Evolutionary conservation across 2,888 invertebrate species (phyloP).

Genomic region (Harpalus rubripes): DNA sequence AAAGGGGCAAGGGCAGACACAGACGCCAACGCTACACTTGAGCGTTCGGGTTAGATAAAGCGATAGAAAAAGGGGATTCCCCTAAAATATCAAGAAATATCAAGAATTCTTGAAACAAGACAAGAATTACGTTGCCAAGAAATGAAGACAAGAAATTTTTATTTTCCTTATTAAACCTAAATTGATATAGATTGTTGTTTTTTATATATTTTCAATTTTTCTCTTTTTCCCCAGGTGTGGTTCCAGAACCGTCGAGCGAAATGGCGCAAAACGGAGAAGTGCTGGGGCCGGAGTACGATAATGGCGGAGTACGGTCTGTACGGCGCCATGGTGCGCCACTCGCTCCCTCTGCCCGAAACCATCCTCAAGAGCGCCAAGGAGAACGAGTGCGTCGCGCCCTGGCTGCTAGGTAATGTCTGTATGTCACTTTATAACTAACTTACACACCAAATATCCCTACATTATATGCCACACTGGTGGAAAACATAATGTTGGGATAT

Average conservation of each 20-base stretch:
- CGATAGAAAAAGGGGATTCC: too few relatives aligned
- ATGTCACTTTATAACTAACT: conserved; percentile 70
- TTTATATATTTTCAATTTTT: too few relatives aligned
- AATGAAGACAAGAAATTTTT: too few relatives aligned
- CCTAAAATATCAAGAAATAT: too few relatives aligned
- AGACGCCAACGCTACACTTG: too few relatives aligned
- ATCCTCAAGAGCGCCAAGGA: conserved; percentile 98
- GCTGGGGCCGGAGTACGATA: conserved; percentile 99
- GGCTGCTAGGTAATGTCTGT: conserved; percentile 94
- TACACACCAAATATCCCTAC: neutral
- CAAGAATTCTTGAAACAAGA: too few relatives aligned
- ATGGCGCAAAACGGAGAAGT: conserved; percentile 99
- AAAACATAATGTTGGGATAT: conserved; percentile 22
- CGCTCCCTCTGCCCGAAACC: conserved; percentile 98
- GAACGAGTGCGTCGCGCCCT: conserved; percentile 98
- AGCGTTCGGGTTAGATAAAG: too few relatives aligned
- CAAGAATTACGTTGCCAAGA: too few relatives aligned
- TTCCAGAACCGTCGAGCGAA: conserved; percentile 99
- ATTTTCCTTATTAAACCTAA: too few relatives aligned
- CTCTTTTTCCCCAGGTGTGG: too few relatives aligned
- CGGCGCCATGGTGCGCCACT: conserved; percentile 99
- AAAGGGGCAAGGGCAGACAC: too few relatives aligned
- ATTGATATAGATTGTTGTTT: too few relatives aligned
- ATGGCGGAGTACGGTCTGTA: conserved; percentile 99
- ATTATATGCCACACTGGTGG: conserved; percentile 7